phyloP scores from a whole-genome alignment of 2,113 vertebrate species.

The Psettodes erumei region DNA sequence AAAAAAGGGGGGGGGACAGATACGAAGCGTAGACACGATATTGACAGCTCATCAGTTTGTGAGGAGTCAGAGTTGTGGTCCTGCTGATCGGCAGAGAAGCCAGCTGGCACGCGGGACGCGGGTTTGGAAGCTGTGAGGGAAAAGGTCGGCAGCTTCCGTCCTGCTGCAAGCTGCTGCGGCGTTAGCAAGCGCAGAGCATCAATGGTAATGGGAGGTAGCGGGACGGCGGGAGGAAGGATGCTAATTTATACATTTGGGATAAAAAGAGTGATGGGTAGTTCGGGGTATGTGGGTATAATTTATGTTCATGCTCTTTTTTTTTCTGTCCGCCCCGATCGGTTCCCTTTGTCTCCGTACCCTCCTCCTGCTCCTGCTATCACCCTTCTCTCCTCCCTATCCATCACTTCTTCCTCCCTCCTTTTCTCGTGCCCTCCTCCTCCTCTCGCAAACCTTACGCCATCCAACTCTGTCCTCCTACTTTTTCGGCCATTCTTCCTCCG shows the following conservation, averaged over 20 bases:
- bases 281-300: slow-evolving; percentile 32
- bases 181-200: slow-evolving; percentile 1
- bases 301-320: slow-evolving; percentile 33
- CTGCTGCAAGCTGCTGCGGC: slow-evolving; percentile 31
- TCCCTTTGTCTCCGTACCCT: slow-evolving; percentile 16
- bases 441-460: too few species aligned
- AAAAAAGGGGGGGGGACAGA: slow-evolving; percentile 14
- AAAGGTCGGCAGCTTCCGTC: slow-evolving; percentile 34
- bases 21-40: slow-evolving; percentile 31
- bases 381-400: not conserved
- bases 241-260: slow-evolving; percentile 59
- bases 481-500: not conserved
- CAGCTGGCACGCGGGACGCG: slow-evolving; percentile 23
- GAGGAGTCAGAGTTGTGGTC: slow-evolving; percentile 13
- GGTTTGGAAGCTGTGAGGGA: slow-evolving; percentile 22
- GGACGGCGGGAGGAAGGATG: slow-evolving; percentile 31
- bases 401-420: slow-evolving; percentile 22
- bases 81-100: slow-evolving; percentile 50
- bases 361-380: slow-evolving; percentile 15
- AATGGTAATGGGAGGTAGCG: slow-evolving; percentile 43
- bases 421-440: not conserved
- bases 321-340: slow-evolving; percentile 14
- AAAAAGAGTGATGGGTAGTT: slow-evolving; percentile 33
- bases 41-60: slow-evolving; percentile 44
- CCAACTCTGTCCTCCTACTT: not conserved